Evolutionary conservation across 2,888 invertebrate species (phyloP).

Genomic region (Escarpia spicata): DNA sequence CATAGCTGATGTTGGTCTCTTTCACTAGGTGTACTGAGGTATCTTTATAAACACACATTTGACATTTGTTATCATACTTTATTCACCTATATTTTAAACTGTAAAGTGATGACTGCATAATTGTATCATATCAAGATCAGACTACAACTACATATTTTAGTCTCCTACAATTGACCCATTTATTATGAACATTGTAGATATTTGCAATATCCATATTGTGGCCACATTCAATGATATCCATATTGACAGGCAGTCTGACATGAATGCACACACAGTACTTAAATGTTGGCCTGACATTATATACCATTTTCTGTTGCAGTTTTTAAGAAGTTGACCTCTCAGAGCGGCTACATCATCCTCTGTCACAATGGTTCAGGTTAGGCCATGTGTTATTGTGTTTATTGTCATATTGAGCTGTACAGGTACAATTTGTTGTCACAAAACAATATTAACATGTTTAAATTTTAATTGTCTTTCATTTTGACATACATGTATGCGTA

Average conservation of each 20-base stretch:
- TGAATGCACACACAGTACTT: not conserved
- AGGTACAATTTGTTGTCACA: not conserved
- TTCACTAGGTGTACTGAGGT: no score
- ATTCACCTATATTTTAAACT: no score
- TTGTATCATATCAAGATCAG: no score
- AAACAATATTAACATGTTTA: not conserved
- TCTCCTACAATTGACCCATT: no score
- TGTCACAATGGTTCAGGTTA: not conserved
- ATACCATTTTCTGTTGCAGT: not conserved
- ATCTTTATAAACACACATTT: no score
- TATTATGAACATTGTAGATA: no score
- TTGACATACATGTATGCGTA: not conserved
- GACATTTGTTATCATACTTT: no score
- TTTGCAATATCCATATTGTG: no score
- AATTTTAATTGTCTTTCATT: not conserved
- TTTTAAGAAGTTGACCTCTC: not conserved
- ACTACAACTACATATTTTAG: no score
- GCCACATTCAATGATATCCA: no score
- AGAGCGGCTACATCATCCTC: not conserved
- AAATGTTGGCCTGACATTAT: not conserved
- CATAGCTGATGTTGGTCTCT: no score
- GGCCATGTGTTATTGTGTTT: not conserved
- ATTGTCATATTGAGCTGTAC: not conserved
- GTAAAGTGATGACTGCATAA: no score
- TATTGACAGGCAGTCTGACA: not conserved